Conservation (phyloP, 2,113 vertebrate species). For the Pelodiscus sinensis region DNA sequence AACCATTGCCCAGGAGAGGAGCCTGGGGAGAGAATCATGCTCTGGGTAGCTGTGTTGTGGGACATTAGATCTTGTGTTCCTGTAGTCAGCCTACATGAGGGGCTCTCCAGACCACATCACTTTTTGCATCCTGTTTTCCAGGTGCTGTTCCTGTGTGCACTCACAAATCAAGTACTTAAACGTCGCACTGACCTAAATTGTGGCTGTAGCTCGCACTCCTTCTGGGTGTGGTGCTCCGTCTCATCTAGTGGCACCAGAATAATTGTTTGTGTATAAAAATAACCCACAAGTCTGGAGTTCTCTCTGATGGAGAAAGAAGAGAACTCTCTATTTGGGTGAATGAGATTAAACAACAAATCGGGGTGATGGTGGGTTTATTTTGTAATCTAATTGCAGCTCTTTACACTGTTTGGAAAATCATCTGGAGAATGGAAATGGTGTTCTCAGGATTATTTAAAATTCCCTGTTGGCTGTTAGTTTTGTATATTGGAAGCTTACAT, state of each 20-base stretch:
- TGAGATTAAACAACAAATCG: background rate
- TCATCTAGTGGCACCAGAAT: no score
- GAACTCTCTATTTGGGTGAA: background rate
- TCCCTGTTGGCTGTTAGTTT: background rate
- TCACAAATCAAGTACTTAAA: background rate
- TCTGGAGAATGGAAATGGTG: constrained; percentile 10
- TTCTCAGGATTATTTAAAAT: constrained; percentile 27
- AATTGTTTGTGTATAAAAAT: no score
- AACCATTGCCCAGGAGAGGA: no score
- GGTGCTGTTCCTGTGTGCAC: background rate
- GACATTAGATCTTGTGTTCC: no score
- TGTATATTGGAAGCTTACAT: no score
- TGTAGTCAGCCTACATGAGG: no score
- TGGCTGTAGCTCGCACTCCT: no score
- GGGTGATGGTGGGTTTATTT: constrained; percentile 19
- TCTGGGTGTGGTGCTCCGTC: no score
- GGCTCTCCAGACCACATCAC: background rate
- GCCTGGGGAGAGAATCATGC: no score
- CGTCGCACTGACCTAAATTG: background rate
- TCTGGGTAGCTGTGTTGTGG: no score
- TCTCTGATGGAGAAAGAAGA: background rate
- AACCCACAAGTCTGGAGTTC: background rate
- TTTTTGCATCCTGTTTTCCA: background rate
- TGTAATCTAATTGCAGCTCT: background rate
- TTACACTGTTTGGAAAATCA: constrained; percentile 18